Base-by-base conservation (phyloP, 2,113 vertebrate genomes). In the Sorex araneus region DNA sequence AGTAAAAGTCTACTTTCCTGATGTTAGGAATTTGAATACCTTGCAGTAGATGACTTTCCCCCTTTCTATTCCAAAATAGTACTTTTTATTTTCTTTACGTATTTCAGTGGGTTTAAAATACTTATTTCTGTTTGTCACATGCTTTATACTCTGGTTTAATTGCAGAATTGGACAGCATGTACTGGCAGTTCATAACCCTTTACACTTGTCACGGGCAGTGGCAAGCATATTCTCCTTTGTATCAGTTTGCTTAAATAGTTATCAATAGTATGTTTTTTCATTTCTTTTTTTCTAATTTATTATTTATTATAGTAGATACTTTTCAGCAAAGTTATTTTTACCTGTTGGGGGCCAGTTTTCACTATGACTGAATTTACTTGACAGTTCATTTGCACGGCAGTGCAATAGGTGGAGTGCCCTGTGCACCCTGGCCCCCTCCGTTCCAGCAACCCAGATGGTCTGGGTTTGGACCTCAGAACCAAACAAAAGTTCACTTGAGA, bases 91-190 rank as follows among this genome's bases (percentile, higher is more conserved):
- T n/a, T n/a, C n/a, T n/a, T 87, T 84, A 77, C 25, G 19, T 5
- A 64, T 89, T 75, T 95, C 71, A 86, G 23, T 94, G 34, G 15
- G 82, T 92, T 93, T 82, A 67, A 73, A 28, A 4, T 93, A 87
- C 4, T 94, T 90, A 40, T 67, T 70, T 60, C 32, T 76, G 34
- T 95, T 93, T 92, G 57, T 3, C 43, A 75, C 6, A n/a, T 36
- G 19, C 69, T 94, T 91, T 89, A 23, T 80, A 78, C 28, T 92
- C 15, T 85, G 30, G 27, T 70, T 92, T 92, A 87, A 43, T 83
- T 82, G 28, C 25, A 86, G 50, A 80, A 60, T 84, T 91, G 13
- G 45, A 77, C 73, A 90, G 32, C 3, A 23, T 81, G 87, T 81
- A 70, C 64, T 80, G 47, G 25, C 87, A 63, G 94, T 40, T 75